phyloP scores from a whole-genome alignment of 2,888 invertebrate species.

The Harpalus rufipes region DNA sequence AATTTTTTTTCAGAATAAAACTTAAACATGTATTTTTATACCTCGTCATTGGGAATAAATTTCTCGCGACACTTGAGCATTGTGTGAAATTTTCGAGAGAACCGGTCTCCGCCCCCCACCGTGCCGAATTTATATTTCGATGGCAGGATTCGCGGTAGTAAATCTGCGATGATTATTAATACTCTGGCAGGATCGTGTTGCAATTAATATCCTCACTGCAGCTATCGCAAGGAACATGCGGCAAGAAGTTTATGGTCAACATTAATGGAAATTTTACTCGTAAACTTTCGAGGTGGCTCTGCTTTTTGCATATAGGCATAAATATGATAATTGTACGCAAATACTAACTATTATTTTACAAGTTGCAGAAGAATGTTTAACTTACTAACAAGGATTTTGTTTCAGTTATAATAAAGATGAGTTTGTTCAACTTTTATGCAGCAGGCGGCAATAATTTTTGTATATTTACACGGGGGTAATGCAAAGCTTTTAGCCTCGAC shows the following conservation, averaged over 20 bases:
- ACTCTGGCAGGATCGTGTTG: slow-evolving; percentile 33
- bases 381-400: background rate
- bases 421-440: too few species aligned
- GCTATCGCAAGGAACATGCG: slow-evolving; percentile 8
- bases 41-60: slow-evolving; percentile 34
- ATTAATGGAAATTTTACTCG: slow-evolving; percentile 36
- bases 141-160: slow-evolving; percentile 1
- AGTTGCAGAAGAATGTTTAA: background rate
- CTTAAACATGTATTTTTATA: slow-evolving; percentile 32
- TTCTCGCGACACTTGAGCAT: slow-evolving; percentile 10
- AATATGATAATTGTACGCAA: slow-evolving; percentile 8
- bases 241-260: slow-evolving; percentile 11
- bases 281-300: slow-evolving; percentile 7
- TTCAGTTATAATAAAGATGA: background rate
- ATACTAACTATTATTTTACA: background rate
- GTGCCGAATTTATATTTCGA: slow-evolving; percentile 48
- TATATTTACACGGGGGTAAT: too few species aligned
- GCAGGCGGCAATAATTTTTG: background rate
- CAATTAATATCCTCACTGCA: slow-evolving; percentile 33
- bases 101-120: slow-evolving; percentile 48
- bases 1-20: slow-evolving; percentile 37
- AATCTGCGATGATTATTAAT: slow-evolving; percentile 44
- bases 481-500: too few species aligned
- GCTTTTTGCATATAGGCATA: background rate
- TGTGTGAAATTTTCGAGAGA: slow-evolving; percentile 27